Base-by-base conservation (phyloP, 2,113 vertebrate genomes). In the Myrmecobius fasciatus region DNA sequence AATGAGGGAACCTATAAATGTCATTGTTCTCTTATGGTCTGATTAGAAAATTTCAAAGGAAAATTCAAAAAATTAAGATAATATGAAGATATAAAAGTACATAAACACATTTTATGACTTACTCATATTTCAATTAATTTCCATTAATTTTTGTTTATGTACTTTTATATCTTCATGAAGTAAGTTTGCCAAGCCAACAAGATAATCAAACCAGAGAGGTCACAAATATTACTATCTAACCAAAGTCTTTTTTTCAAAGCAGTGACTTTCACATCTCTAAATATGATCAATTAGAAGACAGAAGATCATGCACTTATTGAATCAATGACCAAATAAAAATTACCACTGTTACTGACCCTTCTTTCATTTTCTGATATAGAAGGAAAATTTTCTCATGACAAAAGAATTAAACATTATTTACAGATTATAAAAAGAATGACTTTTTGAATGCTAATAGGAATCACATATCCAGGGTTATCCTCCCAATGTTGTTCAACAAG, bases 21-120 rank as follows among this genome's bases (percentile, higher is more conserved):
- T 52, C 48, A 95, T 1, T 51, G 2, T 91, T 46, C 43, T 67
- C 1, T 56, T 88, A 89, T 31, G 90, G 14, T 95, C 48, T 53
- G 28, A 94, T 92, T 3, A 56, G 14, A 92, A 93, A 20, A 95
- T 94, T 93, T 95, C 92, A 94, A 47, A 53, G 43, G 90, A 91
- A 95, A 91, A 51, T 89, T 52, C 28, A 54, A 60, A 53, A 28
- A 54, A 14, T 89, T 96, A 9, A 91, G 94, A 95, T 17, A 28
- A 83, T n/a, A 43, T 26, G 47, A 89, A 91, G 52, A 96, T 53
- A 95, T 20, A 91, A 60, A 95, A 92, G 94, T 47, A 94, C 6
- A 94, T 90, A 91, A 95, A 94, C 95, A 93, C n/a, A n/a, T n/a
- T n/a, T n/a, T n/a, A n/a, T n/a, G n/a, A n/a, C n/a, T n/a, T n/a